Evolutionary conservation across 2,888 invertebrate species (phyloP), one percentile per base, ranked within the genome.

Genomic region (Sturmia bella): DNA sequence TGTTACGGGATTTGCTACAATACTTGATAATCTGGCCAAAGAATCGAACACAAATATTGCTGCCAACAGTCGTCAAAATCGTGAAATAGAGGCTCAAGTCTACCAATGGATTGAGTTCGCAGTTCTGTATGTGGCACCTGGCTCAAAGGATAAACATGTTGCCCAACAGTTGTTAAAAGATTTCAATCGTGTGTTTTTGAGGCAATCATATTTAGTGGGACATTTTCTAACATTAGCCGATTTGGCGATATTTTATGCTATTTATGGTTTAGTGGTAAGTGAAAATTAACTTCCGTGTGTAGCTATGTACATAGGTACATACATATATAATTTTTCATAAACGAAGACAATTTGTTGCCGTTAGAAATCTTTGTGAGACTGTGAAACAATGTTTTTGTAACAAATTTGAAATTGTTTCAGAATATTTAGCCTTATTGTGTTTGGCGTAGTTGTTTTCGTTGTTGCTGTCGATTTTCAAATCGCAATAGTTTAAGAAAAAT

Each of bases 51-150:
- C 87, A 5, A 91, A 91, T 17, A 87, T 87, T 4, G 90, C 88
- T 0, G 80, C 84, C 21, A 89, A 89, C 77, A 89, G 89, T 59
- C 83, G 15, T 39, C 83, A 83, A 1, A 85, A 88, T 12, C 88
- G 91, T 84, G 92, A 89, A 74, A 89, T 90, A 50, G 91, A 92
- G 80, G 91, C 92, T 78, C 89, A 92, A 24, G 90, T 92, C 24
- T 92, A 93, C 79, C 95, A 95, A 85, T 95, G 95, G 95, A 89
- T 95, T 39, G 95, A 95, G 87, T 93, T 94, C 87, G 91, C 94
- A 4, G 92, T 93, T 1, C 84, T 91, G 1, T 90, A 90, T 80
- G 89, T 89, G 15, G 86, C 87, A 1, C 89, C 89, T 0, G 90
- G 90, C 0, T 88, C 88, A 0, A 89, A 87, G 63, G 90, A 90